Evolutionary conservation across 2,797 vertebrate genomes (phyloP).

Genomic region (Chloroceryle inda): DNA sequence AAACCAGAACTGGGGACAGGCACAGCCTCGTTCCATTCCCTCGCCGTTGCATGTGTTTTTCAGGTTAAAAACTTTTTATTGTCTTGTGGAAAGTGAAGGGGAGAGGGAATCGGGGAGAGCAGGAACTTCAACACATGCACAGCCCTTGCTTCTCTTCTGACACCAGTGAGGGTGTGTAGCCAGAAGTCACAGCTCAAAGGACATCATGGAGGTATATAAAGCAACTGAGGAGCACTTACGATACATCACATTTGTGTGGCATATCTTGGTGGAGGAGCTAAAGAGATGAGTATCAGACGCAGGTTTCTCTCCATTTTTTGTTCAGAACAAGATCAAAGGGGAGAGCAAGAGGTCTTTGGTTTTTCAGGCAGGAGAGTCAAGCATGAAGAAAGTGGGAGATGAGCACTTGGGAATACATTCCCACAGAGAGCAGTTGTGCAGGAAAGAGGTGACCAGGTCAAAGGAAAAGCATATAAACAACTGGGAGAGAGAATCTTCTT

Average conservation of each 20-base stretch:
- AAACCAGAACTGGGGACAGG: neutral
- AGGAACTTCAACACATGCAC: neutral
- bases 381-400: neutral
- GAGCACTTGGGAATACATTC: neutral
- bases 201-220: neutral
- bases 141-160: neutral
- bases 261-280: neutral
- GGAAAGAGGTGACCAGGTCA: slow-evolving; percentile 55
- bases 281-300: neutral
- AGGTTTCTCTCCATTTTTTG: neutral
- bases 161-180: accelerated
- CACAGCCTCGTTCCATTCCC: neutral
- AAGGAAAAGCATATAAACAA: slow-evolving; percentile 57
- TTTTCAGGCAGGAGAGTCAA: neutral
- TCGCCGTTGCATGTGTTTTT: neutral
- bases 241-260: neutral
- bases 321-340: neutral
- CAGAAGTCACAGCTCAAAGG: neutral
- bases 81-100: neutral
- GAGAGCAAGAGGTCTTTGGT: neutral
- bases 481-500: slow-evolving; percentile 10
- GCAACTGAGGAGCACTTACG: neutral
- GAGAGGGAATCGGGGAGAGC: neutral
- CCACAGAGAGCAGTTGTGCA: neutral
- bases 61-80: neutral